Evolutionary conservation across 1,140 invertebrate species (phyloP).

Genomic region (Calycopis cecrops): DNA sequence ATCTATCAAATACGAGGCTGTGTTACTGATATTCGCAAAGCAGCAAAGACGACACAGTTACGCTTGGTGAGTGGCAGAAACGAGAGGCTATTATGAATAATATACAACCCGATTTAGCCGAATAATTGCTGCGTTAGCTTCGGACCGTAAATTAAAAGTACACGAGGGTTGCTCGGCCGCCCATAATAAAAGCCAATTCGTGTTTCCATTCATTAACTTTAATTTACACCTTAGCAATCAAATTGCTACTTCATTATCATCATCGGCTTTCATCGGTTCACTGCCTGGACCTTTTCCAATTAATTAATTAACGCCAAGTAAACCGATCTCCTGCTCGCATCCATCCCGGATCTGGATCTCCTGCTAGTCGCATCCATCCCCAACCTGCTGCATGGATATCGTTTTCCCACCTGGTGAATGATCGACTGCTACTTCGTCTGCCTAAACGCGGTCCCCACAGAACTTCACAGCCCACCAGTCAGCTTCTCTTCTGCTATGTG

Average conservation of each 20-base stretch:
- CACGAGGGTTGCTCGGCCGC: neutral
- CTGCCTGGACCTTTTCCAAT: neutral
- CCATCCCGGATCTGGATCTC: neutral
- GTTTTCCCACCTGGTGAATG: too few species aligned
- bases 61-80: neutral
- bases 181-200: slow-evolving; percentile 3
- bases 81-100: slow-evolving; percentile 4
- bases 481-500: too few species aligned
- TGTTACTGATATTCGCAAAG: too few species aligned
- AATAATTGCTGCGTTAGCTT: neutral
- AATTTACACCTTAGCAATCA: neutral
- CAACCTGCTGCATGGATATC: neutral
- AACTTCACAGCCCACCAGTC: too few species aligned
- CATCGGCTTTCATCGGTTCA: neutral
- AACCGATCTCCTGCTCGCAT: neutral
- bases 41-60: too few species aligned
- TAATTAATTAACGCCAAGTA: too few species aligned
- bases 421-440: too few species aligned
- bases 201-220: neutral
- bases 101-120: slow-evolving; percentile 5
- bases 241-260: neutral
- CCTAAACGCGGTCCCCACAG: too few species aligned
- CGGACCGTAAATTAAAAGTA: slow-evolving; percentile 2
- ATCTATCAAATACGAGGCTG: too few species aligned
- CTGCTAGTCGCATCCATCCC: neutral